A percentile compares a stretch with the other conserved stretches of the same genome.
Conservation (phyloP, 1,140 invertebrate species). For the Atopsyche davidsoni region DNA sequence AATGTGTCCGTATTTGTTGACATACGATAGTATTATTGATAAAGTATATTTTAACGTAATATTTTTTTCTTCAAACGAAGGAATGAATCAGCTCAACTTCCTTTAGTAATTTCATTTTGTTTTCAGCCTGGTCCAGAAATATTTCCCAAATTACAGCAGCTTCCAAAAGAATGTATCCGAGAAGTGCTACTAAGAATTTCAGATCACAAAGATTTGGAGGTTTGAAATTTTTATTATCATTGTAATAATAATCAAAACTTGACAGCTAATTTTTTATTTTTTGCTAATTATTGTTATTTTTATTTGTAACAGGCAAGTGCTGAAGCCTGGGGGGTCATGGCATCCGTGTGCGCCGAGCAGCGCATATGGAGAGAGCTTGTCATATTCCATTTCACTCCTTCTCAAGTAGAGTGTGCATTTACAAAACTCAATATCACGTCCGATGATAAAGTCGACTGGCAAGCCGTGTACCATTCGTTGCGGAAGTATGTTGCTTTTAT, state of each 20-base stretch:
- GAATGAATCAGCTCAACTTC: too few species aligned
- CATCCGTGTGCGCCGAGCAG: slow-evolving; percentile 78
- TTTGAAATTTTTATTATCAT: slow-evolving; percentile 33
- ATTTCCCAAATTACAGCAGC: slow-evolving; percentile 75
- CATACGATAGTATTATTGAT: too few species aligned
- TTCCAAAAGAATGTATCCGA: slow-evolving; percentile 90
- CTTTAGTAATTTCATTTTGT: slow-evolving; percentile 23
- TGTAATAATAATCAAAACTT: neutral
- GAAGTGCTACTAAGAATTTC: slow-evolving; percentile 84
- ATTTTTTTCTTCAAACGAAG: too few species aligned
- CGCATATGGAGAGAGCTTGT: slow-evolving; percentile 88
- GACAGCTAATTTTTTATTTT: neutral
- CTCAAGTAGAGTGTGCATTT: slow-evolving; percentile 71
- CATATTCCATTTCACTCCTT: slow-evolving; percentile 83
- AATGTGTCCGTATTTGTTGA: too few species aligned
- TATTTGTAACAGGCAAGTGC: slow-evolving; percentile 49
- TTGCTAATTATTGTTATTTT: neutral
- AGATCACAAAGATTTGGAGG: slow-evolving; percentile 86
- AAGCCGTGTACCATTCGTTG: slow-evolving; percentile 65
- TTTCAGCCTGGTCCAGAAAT: slow-evolving; percentile 75
- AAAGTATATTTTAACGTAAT: too few species aligned
- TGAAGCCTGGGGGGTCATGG: slow-evolving; percentile 62
- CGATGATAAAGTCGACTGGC: slow-evolving; percentile 57
- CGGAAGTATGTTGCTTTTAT: slow-evolving; percentile 53
- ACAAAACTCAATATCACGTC: slow-evolving; percentile 33